phyloP scores from a whole-genome alignment of 2,797 vertebrate genomes.

The Poecile montanus region DNA sequence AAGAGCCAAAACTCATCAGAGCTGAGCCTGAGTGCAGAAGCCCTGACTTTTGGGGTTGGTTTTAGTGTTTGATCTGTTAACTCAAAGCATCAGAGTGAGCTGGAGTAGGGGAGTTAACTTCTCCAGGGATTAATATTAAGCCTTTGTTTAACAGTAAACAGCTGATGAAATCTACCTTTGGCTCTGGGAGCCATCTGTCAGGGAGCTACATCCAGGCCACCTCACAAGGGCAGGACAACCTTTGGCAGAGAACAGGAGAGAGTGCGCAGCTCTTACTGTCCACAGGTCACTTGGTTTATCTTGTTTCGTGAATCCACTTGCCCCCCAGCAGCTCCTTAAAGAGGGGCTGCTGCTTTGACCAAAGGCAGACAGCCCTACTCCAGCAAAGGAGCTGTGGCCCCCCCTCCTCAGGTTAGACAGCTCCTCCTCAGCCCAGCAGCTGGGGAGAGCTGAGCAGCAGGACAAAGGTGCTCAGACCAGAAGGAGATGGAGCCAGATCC shows the following conservation, averaged over 20 bases:
- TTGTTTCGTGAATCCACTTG: background rate
- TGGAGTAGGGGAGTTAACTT: background rate
- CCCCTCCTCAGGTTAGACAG: background rate
- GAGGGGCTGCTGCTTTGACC: background rate
- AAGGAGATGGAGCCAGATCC: background rate
- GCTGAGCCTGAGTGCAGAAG: background rate
- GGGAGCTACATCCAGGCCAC: background rate
- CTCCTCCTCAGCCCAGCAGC: background rate
- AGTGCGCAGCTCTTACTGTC: background rate
- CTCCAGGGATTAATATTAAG: slow-evolving; percentile 50
- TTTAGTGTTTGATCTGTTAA: slow-evolving; percentile 24
- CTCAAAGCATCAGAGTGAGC: background rate
- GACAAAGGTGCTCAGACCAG: background rate
- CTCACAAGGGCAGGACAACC: background rate
- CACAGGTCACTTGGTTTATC: background rate
- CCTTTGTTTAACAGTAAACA: slow-evolving; percentile 40
- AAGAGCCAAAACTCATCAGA: background rate
- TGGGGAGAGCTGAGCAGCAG: background rate
- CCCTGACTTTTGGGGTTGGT: background rate
- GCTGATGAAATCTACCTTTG: slow-evolving; percentile 48
- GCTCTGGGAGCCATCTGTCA: slow-evolving; percentile 22
- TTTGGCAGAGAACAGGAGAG: background rate
- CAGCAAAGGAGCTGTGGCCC: background rate
- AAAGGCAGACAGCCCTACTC: background rate
- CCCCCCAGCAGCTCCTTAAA: background rate